Evolutionary conservation across 2,113 vertebrate genomes (phyloP).

Genomic region (Hippopotamus amphibius): DNA sequence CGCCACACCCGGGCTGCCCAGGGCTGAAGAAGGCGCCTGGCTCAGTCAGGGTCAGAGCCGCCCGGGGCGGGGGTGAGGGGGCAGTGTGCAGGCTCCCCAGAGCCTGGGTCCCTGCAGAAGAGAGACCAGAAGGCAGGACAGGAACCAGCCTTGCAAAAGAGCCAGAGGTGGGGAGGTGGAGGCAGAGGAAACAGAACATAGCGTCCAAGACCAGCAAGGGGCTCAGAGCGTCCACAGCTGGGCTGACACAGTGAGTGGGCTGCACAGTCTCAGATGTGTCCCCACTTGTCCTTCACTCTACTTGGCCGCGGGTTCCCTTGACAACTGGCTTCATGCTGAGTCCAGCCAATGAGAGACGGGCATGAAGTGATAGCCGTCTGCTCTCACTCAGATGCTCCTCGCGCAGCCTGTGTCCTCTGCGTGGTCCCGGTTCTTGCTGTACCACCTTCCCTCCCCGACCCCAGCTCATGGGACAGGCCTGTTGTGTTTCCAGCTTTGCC

Average conservation of each 20-base stretch:
- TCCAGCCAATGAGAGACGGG: background rate
- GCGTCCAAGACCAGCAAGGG: background rate
- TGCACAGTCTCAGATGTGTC: too few relatives aligned
- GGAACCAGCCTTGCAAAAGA: background rate
- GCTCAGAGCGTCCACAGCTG: fast-evolving
- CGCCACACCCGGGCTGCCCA: fast-evolving
- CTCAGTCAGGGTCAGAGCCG: background rate
- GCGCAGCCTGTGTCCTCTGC: fast-evolving
- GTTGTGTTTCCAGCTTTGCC: background rate
- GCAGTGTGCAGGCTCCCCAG: background rate
- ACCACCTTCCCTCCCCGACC: fast-evolving
- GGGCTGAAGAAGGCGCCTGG: background rate
- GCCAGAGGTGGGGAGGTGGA: background rate
- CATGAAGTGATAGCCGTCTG: background rate
- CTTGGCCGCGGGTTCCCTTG: background rate
- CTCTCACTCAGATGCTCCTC: background rate
- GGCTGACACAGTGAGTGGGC: background rate
- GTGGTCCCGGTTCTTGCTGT: fast-evolving
- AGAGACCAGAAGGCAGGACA: too few relatives aligned
- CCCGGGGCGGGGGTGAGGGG: background rate
- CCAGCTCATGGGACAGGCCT: background rate
- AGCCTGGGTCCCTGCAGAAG: background rate
- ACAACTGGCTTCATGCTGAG: background rate
- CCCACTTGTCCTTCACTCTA: background rate
- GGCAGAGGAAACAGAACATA: background rate